phyloP scores from a whole-genome alignment of 2,888 invertebrate genomes.

The Candidula unifasciata region DNA sequence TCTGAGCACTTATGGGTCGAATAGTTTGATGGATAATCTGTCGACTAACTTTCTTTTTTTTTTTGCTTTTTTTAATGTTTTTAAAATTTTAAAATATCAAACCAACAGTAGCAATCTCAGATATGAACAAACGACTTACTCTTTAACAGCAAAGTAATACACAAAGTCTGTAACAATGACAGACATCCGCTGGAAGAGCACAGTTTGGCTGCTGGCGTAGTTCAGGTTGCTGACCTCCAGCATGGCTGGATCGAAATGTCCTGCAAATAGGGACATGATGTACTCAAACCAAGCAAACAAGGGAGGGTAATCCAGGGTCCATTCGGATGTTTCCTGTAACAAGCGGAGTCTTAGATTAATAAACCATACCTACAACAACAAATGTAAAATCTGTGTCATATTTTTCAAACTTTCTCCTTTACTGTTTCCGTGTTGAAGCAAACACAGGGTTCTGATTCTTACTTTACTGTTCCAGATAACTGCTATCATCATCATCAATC shows the following conservation, averaged over 20 bases:
- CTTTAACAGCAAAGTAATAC: slow-evolving; percentile 86
- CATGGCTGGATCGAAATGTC: slow-evolving; percentile 90
- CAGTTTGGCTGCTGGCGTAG: slow-evolving; percentile 87
- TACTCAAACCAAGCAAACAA: slow-evolving; percentile 98
- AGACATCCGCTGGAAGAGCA: slow-evolving; percentile 92
- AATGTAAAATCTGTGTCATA: too few relatives aligned
- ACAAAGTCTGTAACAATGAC: slow-evolving; percentile 91
- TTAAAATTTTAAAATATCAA: too few relatives aligned
- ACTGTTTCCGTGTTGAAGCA: too few relatives aligned
- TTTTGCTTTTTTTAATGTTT: too few relatives aligned
- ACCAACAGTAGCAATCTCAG: background rate
- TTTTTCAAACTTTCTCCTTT: too few relatives aligned
- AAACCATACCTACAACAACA: too few relatives aligned
- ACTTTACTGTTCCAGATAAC: too few relatives aligned
- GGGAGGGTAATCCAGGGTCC: slow-evolving; percentile 99
- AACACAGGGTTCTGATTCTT: too few relatives aligned
- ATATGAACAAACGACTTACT: slow-evolving; percentile 80
- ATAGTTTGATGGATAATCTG: too few relatives aligned
- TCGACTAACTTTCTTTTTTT: too few relatives aligned
- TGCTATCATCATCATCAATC: too few relatives aligned
- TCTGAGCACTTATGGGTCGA: too few relatives aligned
- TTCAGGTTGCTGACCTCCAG: slow-evolving; percentile 87
- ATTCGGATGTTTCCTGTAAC: slow-evolving; percentile 86
- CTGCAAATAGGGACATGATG: slow-evolving; percentile 86
- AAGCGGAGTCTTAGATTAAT: background rate